These are phyloP conservation scores for Microctonus hyperodae DNA, from an alignment of 2,888 invertebrate genomes.

Conservation along the genomic window DNA sequence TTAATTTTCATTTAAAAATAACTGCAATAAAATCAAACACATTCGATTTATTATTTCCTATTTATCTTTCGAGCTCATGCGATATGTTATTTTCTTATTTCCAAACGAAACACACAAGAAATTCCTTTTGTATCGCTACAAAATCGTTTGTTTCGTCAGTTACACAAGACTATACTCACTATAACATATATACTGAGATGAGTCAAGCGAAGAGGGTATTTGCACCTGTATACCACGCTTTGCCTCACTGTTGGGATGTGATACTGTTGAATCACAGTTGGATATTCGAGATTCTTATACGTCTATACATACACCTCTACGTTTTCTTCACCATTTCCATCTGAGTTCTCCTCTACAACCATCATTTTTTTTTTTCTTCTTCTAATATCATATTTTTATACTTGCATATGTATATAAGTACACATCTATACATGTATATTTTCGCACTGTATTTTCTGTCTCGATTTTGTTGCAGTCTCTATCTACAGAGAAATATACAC, in stretches of 20 bases:
- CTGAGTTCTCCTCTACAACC: slow-evolving; percentile 5
- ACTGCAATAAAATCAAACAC: too few relatives aligned
- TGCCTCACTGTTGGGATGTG: slow-evolving; percentile 29
- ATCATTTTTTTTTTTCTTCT: slow-evolving; percentile 16
- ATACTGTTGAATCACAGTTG: slow-evolving; percentile 34
- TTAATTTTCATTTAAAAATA: too few relatives aligned
- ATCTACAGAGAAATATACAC: slow-evolving; percentile 10
- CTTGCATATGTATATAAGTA: too few relatives aligned
- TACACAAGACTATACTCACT: neutral
- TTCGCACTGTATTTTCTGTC: neutral
- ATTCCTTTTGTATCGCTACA: slow-evolving; percentile 2
- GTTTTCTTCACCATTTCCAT: slow-evolving; percentile 4
- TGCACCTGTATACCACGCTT: slow-evolving; percentile 3
- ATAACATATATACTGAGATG: neutral
- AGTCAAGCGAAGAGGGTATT: slow-evolving; percentile 3
- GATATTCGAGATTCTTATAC: slow-evolving; percentile 32
- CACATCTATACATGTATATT: neutral
- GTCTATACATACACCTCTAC: slow-evolving; percentile 10
- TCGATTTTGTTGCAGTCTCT: slow-evolving; percentile 1
- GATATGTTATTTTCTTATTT: neutral
- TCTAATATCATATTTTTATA: too few relatives aligned
- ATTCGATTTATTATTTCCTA: too few relatives aligned
- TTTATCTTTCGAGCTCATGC: too few relatives aligned
- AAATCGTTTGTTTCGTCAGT: slow-evolving; percentile 19
- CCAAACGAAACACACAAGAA: neutral